A percentile compares a stretch with the other conserved stretches of the same genome.
These are phyloP conservation scores for Parnassius orleans DNA, from an alignment of 2,888 invertebrate species.

Conservation along the genomic window DNA sequence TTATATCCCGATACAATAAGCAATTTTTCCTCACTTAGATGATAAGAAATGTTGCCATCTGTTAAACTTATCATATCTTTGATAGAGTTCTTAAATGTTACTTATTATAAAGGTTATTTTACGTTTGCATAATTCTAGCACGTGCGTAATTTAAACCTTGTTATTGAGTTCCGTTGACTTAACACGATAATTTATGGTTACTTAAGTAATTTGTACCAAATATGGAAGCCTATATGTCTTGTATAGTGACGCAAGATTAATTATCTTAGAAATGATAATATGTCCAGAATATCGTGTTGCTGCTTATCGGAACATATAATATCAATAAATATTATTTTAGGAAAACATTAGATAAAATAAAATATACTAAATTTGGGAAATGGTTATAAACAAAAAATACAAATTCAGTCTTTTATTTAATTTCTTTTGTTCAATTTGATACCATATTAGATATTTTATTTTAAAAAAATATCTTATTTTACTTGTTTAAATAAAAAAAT, in stretches of 20 bases:
- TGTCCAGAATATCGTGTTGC: neutral
- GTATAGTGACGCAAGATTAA: slow-evolving; percentile 48
- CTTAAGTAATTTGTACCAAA: slow-evolving; percentile 47
- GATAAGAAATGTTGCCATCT: slow-evolving; percentile 10
- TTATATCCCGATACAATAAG: slow-evolving; percentile 40
- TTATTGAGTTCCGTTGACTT: slow-evolving; percentile 43
- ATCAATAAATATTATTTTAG: no score
- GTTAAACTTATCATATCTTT: neutral
- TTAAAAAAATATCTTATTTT: no score
- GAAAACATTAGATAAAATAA: no score
- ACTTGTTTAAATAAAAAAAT: no score
- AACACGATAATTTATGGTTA: slow-evolving; percentile 52
- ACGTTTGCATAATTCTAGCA: neutral
- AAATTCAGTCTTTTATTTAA: no score
- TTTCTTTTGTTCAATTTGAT: no score
- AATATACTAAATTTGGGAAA: no score
- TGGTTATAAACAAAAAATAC: no score
- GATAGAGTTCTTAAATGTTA: neutral
- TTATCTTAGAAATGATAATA: slow-evolving; percentile 35
- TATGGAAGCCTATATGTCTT: slow-evolving; percentile 45
- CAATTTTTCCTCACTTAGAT: slow-evolving; percentile 23
- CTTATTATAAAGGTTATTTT: no score
- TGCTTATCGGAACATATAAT: no score
- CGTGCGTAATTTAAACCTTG: slow-evolving; percentile 39
- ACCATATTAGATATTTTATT: no score